Evolutionary conservation across 2,113 vertebrate genomes (phyloP).

Genomic region (Alexandromys fortis): DNA sequence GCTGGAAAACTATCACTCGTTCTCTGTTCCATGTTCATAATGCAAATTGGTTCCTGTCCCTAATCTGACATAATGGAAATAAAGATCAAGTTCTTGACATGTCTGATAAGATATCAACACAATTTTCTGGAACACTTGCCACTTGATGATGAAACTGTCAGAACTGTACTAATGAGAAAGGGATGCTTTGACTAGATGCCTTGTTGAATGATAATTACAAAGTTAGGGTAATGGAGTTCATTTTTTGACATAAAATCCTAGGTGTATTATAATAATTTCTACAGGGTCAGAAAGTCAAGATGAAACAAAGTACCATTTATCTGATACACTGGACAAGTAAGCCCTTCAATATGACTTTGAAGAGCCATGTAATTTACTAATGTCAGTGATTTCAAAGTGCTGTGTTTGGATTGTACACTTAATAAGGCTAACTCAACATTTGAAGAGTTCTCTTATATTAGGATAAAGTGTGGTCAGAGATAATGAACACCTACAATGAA

Average conservation of each 20-base stretch:
- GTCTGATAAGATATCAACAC: slow-evolving; percentile 68
- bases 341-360: slow-evolving; percentile 22
- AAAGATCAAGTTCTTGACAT: slow-evolving; percentile 76
- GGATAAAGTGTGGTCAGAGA: not conserved
- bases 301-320: not conserved
- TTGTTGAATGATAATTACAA: slow-evolving; percentile 75
- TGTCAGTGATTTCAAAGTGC: not conserved
- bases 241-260: slow-evolving; percentile 53
- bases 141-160: slow-evolving; percentile 76
- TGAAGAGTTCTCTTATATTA: not conserved
- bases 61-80: slow-evolving; percentile 78
- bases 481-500: not conserved
- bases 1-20: slow-evolving; percentile 23
- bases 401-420: not conserved
- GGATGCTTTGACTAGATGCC: slow-evolving; percentile 62
- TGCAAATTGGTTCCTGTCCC: slow-evolving; percentile 72
- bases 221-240: slow-evolving; percentile 65
- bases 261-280: not conserved
- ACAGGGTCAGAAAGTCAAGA: slow-evolving; percentile 27
- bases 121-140: slow-evolving; percentile 75
- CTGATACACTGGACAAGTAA: not conserved
- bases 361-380: not conserved
- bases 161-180: slow-evolving; percentile 74
- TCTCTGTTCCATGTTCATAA: slow-evolving; percentile 71
- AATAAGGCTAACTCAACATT: not conserved